Evolutionary conservation across 2,113 vertebrate genomes (phyloP), one percentile per base, ranked within the genome.

Genomic region (Apistogramma diplotaenia): DNA sequence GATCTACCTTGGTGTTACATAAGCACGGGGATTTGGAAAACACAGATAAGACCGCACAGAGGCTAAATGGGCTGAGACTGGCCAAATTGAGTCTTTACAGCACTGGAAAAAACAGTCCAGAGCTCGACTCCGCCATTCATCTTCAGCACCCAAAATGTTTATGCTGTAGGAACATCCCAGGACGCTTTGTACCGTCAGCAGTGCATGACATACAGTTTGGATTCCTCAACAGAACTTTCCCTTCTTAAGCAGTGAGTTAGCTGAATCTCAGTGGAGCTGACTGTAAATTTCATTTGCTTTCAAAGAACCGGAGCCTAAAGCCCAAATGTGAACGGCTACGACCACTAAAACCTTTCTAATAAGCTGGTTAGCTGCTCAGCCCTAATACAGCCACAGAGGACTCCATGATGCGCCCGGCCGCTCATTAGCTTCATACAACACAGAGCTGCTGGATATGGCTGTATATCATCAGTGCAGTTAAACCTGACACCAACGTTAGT

Each of bases 41-140:
- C 33, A 46, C 55, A 86, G 90, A 90, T 87, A 86, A 89, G 88
- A 74, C 53, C 15, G 46, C 59, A 56, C 15, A 8, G 70, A 74
- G 19, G 46, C 76, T 79, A 88, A 91, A 90, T 90, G 83, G 72
- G 73, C 81, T 75, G 78, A 83, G 84, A 91, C 82, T 10, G 60
- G 74, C 65, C 62, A 79, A 91, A 85, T 46, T 31, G 85, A 88
- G 70, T 54, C 73, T 86, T 88, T 37, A 84, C 80, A 70, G 73
- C 27, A 61, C 74, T 55, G 77, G 43, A 90, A 85, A 85, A 93
- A 89, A 87, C 53, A 90, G 85, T 91, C 90, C 93, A 94, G 93
- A 93, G 62, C 71, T 53, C 21, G 5, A 27, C 29, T 72, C 57
- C 51, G 0, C 70, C 76, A 90, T 86, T 72, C 71, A 76, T 92